A percentile compares a stretch with the other conserved stretches of the same genome.
These are phyloP conservation scores for Trachelus tabidus DNA, from an alignment of 2,888 invertebrate species.

Conservation along the genomic window DNA sequence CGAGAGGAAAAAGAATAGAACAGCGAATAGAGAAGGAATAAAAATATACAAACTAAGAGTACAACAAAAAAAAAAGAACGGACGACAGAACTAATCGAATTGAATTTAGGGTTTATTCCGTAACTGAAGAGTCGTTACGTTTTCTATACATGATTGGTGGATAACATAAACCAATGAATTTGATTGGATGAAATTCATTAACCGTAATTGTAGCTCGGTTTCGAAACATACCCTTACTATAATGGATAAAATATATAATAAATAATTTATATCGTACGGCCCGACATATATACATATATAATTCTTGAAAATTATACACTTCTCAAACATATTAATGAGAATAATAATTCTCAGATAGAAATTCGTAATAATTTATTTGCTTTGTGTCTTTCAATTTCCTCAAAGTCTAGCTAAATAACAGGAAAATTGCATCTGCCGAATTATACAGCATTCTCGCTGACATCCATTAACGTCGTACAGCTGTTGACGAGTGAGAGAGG, in stretches of 20 bases:
- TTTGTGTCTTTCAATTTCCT: neutral
- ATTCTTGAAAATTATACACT: neutral
- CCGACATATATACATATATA: neutral
- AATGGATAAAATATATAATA: neutral
- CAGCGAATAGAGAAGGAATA: neutral
- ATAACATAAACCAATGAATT: neutral
- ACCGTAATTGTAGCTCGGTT: neutral
- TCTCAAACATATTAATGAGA: neutral
- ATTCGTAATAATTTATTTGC: neutral
- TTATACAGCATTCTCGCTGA: slow-evolving; percentile 33
- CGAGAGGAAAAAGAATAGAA: neutral
- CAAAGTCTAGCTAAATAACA: neutral
- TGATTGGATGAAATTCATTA: neutral
- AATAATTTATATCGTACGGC: neutral
- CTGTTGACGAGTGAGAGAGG: slow-evolving; percentile 22
- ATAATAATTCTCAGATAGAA: neutral
- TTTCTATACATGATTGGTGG: neutral
- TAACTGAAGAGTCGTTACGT: neutral
- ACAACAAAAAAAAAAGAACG: neutral
- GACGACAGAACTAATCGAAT: neutral
- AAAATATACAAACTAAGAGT: neutral
- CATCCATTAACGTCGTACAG: slow-evolving; percentile 36
- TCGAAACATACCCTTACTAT: neutral
- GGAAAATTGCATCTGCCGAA: slow-evolving; percentile 2
- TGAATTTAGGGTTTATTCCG: neutral